Evolutionary conservation across 2,888 invertebrate species (phyloP).

Genomic region (Leptinotarsa tumamoca): DNA sequence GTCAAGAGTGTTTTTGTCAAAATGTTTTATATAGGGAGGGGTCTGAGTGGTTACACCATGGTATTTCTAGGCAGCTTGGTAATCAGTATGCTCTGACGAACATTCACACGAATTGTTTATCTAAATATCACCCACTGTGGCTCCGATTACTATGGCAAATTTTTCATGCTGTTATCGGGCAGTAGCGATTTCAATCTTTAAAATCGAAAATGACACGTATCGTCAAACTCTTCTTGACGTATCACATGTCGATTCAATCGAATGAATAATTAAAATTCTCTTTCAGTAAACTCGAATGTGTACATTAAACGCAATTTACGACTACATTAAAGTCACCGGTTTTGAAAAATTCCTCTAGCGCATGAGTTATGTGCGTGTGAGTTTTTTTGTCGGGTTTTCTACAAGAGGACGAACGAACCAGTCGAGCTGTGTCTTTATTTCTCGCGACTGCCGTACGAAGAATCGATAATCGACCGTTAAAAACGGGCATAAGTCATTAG

Average conservation of each 20-base stretch:
- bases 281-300: slow-evolving; percentile 34
- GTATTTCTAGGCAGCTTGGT: no score
- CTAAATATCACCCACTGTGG: no score
- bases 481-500: slow-evolving; percentile 40
- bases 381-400: slow-evolving; percentile 31
- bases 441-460: slow-evolving; percentile 44
- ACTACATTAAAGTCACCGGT: slow-evolving; percentile 35
- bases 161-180: background rate
- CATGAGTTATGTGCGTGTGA: slow-evolving; percentile 34
- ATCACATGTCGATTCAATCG: slow-evolving; percentile 19
- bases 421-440: slow-evolving; percentile 43
- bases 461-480: slow-evolving; percentile 46
- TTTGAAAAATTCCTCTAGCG: slow-evolving; percentile 35
- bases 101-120: no score
- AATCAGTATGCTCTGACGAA: no score
- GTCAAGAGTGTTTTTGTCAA: no score
- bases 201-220: background rate
- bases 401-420: slow-evolving; percentile 45
- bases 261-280: slow-evolving; percentile 34
- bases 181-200: background rate
- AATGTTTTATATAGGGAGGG: no score
- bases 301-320: slow-evolving; percentile 39
- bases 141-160: no score
- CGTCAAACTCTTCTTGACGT: slow-evolving; percentile 2
- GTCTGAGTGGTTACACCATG: no score